phyloP scores from a whole-genome alignment of 2,888 invertebrate species.

The Melangyna quadrimaculata region DNA sequence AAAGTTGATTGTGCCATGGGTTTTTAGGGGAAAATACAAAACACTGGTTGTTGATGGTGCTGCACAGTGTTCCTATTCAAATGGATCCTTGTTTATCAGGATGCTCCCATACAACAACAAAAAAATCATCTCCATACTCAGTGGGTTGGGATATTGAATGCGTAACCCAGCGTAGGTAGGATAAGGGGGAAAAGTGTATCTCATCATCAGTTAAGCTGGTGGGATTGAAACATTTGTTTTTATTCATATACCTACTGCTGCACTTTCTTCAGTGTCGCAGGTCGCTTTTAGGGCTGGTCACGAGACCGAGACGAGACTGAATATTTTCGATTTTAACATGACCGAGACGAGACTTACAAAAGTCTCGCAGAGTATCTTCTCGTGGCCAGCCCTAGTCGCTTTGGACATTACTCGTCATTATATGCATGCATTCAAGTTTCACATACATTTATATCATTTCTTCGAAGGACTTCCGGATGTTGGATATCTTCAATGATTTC shows the following conservation, averaged over 20 bases:
- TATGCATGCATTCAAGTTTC: neutral
- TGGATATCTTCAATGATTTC: neutral
- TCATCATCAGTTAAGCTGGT: neutral
- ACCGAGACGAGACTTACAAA: no score
- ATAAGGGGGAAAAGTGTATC: conserved; percentile 23
- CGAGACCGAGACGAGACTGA: no score
- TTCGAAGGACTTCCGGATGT: neutral
- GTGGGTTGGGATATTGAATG: conserved; percentile 16
- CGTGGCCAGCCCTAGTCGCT: no score
- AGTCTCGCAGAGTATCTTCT: no score
- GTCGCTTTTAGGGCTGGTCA: no score
- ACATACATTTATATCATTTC: neutral
- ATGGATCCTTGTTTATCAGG: conserved; percentile 50
- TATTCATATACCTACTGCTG: neutral
- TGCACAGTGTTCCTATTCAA: neutral
- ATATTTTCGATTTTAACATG: no score
- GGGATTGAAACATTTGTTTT: neutral
- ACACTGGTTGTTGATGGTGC: neutral
- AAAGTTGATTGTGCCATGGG: conserved; percentile 57
- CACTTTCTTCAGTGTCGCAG: neutral
- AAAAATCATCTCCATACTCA: conserved; percentile 39
- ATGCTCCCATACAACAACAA: conserved; percentile 17
- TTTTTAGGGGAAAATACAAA: conserved; percentile 13
- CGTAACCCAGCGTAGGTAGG: neutral
- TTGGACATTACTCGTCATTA: neutral